Conservation (phyloP, 2,888 invertebrate genomes). For the Microdon myrmicae region DNA sequence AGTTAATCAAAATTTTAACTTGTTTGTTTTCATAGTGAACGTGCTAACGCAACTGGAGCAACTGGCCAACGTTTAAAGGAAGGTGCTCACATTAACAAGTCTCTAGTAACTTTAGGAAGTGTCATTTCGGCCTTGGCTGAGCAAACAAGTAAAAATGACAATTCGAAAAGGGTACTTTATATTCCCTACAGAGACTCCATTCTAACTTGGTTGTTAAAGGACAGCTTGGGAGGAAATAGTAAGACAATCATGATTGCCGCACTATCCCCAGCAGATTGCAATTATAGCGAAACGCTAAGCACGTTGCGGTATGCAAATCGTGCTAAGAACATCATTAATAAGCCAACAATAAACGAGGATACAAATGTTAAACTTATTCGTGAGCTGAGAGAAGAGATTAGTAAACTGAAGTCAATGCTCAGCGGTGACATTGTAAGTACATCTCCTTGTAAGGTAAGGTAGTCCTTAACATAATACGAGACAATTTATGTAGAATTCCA, state of each 20-base stretch:
- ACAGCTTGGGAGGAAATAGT: conserved; percentile 88
- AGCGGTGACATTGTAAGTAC: conserved; percentile 73
- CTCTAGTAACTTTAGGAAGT: conserved; percentile 85
- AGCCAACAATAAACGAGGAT: conserved; percentile 91
- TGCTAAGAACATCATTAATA: conserved; percentile 91
- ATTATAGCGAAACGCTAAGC: conserved; percentile 87
- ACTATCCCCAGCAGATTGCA: conserved; percentile 83
- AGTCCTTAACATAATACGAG: not conserved
- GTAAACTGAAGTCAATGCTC: conserved; percentile 80
- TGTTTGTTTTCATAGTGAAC: conserved; percentile 71
- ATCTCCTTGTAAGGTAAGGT: not conserved
- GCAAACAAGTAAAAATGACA: conserved; percentile 66
- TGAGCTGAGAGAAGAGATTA: conserved; percentile 86
- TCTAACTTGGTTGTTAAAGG: conserved; percentile 87
- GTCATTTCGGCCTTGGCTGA: conserved; percentile 89
- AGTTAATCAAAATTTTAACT: not conserved
- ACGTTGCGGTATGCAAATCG: conserved; percentile 88
- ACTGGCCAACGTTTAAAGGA: conserved; percentile 90
- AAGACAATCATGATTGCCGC: conserved; percentile 93
- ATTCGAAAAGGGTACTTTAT: conserved; percentile 71
- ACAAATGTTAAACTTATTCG: conserved; percentile 87
- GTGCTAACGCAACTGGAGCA: conserved; percentile 89
- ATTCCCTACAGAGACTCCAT: conserved; percentile 91
- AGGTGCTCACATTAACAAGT: conserved; percentile 91
- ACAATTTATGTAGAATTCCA: conserved; percentile 65